Evolutionary conservation across 2,113 vertebrate genomes (phyloP).

Genomic region (Apaloderma vittatum): DNA sequence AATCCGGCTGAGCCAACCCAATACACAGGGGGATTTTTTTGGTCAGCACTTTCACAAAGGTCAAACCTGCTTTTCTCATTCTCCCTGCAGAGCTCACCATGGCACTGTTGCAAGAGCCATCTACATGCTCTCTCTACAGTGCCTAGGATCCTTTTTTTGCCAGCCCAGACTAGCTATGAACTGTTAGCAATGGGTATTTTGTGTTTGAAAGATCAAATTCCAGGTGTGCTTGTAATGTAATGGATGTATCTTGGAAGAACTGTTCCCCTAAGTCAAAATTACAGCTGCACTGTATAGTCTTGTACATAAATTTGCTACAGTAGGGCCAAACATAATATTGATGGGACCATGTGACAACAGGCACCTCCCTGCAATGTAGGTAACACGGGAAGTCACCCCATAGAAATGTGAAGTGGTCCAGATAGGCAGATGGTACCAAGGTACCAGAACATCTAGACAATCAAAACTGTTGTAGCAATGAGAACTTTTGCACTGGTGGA

Average conservation of each 20-base stretch:
- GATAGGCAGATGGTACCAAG: neutral
- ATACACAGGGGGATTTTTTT: neutral
- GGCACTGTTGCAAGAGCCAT: neutral
- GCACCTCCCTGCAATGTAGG: neutral
- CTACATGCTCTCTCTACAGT: rapidly evolving
- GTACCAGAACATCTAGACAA: neutral
- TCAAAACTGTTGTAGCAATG: neutral
- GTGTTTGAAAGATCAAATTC: neutral
- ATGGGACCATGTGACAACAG: neutral
- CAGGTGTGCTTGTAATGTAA: neutral
- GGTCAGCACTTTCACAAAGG: neutral
- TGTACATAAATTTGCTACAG: neutral
- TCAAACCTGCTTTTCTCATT: neutral
- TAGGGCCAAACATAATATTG: neutral
- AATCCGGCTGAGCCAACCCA: no score
- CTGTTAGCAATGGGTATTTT: neutral
- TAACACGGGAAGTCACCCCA: rapidly evolving
- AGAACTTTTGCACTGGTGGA: neutral
- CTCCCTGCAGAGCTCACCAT: neutral
- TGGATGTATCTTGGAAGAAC: neutral
- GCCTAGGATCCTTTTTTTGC: neutral
- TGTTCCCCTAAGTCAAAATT: neutral
- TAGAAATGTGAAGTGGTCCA: neutral
- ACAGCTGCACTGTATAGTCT: neutral
- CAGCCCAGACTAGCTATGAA: neutral